These are phyloP conservation scores for Nesidiocoris tenuis DNA, from an alignment of 2,888 invertebrate species.

Conservation along the genomic window DNA sequence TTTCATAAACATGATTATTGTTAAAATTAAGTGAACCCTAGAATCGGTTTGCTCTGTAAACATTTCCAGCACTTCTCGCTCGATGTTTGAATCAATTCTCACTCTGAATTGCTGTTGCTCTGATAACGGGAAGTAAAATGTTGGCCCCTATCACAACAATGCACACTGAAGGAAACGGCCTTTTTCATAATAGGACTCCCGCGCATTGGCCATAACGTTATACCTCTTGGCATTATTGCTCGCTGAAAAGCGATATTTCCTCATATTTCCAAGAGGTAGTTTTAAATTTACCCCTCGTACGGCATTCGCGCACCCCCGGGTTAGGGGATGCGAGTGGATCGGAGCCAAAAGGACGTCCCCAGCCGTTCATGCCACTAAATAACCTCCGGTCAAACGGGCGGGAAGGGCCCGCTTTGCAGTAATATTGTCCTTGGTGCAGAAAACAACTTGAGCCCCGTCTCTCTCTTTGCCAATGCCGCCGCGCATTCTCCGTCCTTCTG, in stretches of 20 bases:
- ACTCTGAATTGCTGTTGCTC: too few relatives aligned
- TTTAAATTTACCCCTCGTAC: too few relatives aligned
- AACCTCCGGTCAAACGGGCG: constrained; percentile 30
- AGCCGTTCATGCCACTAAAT: constrained; percentile 25
- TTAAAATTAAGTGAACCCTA: too few relatives aligned
- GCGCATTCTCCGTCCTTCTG: background rate
- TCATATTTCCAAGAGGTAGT: constrained; percentile 6
- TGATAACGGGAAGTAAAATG: too few relatives aligned
- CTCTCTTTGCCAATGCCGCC: background rate
- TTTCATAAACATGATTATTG: too few relatives aligned
- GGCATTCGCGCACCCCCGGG: background rate
- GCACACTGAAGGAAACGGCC: background rate
- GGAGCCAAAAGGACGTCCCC: constrained; percentile 16
- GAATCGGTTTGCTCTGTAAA: too few relatives aligned
- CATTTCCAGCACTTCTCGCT: too few relatives aligned
- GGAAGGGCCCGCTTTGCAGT: constrained; percentile 29
- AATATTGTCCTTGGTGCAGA: constrained; percentile 41
- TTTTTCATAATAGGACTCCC: background rate
- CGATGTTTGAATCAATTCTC: too few relatives aligned
- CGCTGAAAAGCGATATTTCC: constrained; percentile 4
- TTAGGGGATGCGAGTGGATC: constrained; percentile 13
- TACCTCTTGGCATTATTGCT: background rate
- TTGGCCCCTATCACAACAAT: too few relatives aligned
- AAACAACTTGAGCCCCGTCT: constrained; percentile 18
- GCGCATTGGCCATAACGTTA: too few relatives aligned